Evolutionary conservation across 2,888 invertebrate genomes (phyloP), one percentile per base, ranked within the genome.

Genomic region (Xanthorhoe spadicearia): DNA sequence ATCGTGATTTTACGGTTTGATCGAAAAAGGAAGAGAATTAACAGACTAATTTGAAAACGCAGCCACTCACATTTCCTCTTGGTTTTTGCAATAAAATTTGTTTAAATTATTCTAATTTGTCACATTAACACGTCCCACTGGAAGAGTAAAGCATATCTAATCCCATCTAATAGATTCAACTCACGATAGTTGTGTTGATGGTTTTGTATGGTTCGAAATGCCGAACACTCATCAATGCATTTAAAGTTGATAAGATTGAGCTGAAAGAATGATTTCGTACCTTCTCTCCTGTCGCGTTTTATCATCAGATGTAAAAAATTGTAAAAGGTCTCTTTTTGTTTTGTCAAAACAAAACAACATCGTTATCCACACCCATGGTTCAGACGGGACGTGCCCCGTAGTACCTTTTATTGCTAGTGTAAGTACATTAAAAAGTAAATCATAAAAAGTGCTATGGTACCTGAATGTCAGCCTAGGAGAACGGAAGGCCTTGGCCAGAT

Each of bases 401-500:
- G n/a, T n/a, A n/a, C n/a, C n/a, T 9, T 2, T 8, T 10, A 2
- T 38, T 10, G 10, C 35, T 10, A 9, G 10, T 13, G 10, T 13
- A 13, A n/a, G 3, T 43, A 1, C 8, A 5, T 3, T 48, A 48
- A 48, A 48, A 48, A 48, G 15, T 48, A 15, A 17, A 48, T 17
- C 48, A 48, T 48, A 17, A 48, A 48, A 48, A 48, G 8, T 48
- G 7, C 7, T 48, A 5, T 15, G 15, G 15, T 48, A 48, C 8
- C 38, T 48, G 17, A 48, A 48, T 48, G 48, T 17, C 60, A 58
- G 74, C 71, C 66, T 76, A 67, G 76, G 85, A 83, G 87, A 87
- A 69, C 72, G 88, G 82, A 71, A 75, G 80, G 62, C 86, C 87
- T 86, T 86, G 84, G 75, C 66, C 65, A 64, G 71, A 64, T 73